These are phyloP conservation scores for Popillia japonica DNA, from an alignment of 1,140 invertebrate species.

Conservation along the genomic window DNA sequence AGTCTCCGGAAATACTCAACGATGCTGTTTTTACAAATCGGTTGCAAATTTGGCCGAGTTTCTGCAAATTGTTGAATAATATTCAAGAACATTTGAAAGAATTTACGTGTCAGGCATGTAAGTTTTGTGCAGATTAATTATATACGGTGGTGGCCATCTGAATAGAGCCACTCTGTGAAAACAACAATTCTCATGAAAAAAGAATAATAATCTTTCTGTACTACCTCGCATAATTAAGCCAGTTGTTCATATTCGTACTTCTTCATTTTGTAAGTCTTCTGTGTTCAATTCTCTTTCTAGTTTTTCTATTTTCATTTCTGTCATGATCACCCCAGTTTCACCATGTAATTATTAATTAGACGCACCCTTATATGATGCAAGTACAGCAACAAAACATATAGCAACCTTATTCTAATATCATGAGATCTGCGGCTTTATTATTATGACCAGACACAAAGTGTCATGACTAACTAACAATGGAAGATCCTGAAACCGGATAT, in stretches of 20 bases:
- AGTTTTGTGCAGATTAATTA: constrained; percentile 14
- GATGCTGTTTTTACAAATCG: constrained; percentile 69
- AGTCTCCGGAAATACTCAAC: constrained; percentile 67
- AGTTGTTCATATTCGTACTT: too few species aligned
- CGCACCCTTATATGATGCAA: not conserved
- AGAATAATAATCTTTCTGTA: too few species aligned
- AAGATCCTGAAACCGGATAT: too few species aligned
- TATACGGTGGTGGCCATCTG: too few species aligned
- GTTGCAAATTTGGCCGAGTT: constrained; percentile 80
- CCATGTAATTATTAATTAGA: not conserved
- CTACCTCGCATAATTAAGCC: too few species aligned
- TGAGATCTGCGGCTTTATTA: not conserved
- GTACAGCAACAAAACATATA: not conserved
- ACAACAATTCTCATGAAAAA: too few species aligned
- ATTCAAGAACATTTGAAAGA: constrained; percentile 65
- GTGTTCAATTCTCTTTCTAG: too few species aligned
- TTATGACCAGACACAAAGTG: not conserved
- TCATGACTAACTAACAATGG: too few species aligned
- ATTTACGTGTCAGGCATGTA: constrained; percentile 63
- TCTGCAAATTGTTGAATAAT: constrained; percentile 77
- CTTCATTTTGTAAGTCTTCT: too few species aligned
- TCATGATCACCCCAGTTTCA: too few species aligned
- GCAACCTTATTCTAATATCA: not conserved
- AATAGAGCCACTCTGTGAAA: too few species aligned
- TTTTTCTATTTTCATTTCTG: too few species aligned